Conservation (phyloP, 2,797 vertebrate species). For the Danionella dracula region DNA sequence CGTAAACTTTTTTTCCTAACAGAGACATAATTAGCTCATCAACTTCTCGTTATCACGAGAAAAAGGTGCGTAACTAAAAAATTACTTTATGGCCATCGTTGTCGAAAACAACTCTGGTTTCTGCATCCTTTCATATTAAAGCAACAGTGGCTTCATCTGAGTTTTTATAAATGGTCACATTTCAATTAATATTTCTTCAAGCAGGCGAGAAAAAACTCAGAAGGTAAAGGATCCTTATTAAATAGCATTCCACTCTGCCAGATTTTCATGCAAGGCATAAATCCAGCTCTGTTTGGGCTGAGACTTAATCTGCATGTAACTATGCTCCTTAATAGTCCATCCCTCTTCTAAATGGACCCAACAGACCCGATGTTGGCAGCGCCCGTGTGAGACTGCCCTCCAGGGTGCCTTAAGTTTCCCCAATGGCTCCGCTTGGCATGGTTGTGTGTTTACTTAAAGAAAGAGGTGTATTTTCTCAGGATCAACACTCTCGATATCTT, state of each 20-base stretch:
- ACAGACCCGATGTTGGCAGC: conserved; percentile 45
- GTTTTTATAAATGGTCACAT: no score
- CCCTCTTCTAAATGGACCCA: conserved; percentile 51
- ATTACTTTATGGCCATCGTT: no score
- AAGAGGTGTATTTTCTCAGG: conserved; percentile 34
- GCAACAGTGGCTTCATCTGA: no score
- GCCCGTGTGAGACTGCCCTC: conserved; percentile 37
- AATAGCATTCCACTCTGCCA: conserved; percentile 42
- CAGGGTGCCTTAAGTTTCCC: conserved; percentile 41
- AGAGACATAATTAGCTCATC: no score
- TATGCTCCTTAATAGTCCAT: conserved; percentile 49
- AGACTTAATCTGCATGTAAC: conserved; percentile 44
- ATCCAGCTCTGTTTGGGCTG: conserved; percentile 29
- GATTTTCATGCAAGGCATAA: conserved; percentile 41
- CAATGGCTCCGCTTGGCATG: conserved; percentile 33
- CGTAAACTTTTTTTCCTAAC: no score
- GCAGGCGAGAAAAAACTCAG: no score
- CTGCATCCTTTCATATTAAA: no score
- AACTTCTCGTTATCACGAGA: no score
- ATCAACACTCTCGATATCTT: conserved; percentile 18
- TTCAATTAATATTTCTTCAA: no score
- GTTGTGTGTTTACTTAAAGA: conserved; percentile 43
- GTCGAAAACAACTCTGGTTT: no score
- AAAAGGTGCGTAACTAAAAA: no score
- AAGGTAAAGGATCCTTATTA: no score